Evolutionary conservation across 2,888 invertebrate species (phyloP).

Genomic region (Agrochola lota): DNA sequence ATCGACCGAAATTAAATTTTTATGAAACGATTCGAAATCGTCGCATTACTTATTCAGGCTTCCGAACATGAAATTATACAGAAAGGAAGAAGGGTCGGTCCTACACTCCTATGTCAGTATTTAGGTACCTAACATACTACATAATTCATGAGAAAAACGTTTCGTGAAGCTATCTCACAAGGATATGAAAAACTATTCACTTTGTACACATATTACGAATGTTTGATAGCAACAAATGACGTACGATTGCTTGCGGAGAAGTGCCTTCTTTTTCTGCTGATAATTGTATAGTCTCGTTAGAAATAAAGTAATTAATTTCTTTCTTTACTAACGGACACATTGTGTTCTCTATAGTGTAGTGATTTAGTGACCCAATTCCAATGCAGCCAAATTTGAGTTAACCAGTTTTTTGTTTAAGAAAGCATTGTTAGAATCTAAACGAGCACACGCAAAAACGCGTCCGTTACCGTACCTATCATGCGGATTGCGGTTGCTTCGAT

Average conservation of each 20-base stretch:
- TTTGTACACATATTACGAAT: conserved; percentile 46
- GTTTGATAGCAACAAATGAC: conserved; percentile 57
- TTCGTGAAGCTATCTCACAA: conserved; percentile 59
- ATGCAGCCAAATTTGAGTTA: conserved; percentile 74
- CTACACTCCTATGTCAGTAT: conserved; percentile 59
- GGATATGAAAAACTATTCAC: conserved; percentile 53
- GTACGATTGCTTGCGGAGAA: conserved; percentile 40
- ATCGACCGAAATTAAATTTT: conserved; percentile 83
- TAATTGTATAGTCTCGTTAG: conserved; percentile 65
- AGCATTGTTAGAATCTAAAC: conserved; percentile 76
- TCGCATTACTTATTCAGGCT: conserved; percentile 85
- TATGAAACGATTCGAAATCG: conserved; percentile 78
- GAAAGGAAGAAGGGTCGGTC: conserved; percentile 81
- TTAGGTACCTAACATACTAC: conserved; percentile 66
- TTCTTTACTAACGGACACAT: conserved; percentile 67
- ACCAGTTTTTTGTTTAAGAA: conserved; percentile 78
- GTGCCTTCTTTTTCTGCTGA: conserved; percentile 46
- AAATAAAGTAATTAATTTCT: conserved; percentile 69
- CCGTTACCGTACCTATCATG: conserved; percentile 78
- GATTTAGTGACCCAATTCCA: conserved; percentile 76
- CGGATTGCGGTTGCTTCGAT: conserved; percentile 80
- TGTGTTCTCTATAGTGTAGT: conserved; percentile 67
- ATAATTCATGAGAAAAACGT: conserved; percentile 77
- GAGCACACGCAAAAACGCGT: conserved; percentile 77
- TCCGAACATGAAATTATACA: conserved; percentile 84